These are phyloP conservation scores for Deilephila porcellus DNA, from an alignment of 2,888 invertebrate species.

Conservation along the genomic window DNA sequence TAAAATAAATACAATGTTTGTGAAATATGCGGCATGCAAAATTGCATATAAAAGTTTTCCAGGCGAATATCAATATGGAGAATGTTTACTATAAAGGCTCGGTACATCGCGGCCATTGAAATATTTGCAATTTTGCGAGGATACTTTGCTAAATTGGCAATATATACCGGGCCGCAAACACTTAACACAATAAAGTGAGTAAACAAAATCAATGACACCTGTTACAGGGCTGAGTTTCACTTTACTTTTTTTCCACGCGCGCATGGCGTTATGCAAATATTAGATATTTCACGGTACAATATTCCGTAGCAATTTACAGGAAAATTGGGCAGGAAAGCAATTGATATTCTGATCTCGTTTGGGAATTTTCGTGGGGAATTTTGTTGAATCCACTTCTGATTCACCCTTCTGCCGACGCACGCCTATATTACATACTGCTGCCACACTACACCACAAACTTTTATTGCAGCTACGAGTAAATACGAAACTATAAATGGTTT, in stretches of 20 bases:
- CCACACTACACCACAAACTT: slow-evolving; percentile 33
- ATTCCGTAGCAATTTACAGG: slow-evolving; percentile 76
- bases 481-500: neutral
- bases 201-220: slow-evolving; percentile 72
- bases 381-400: slow-evolving; percentile 67
- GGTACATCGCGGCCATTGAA: slow-evolving; percentile 12
- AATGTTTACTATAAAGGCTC: slow-evolving; percentile 14
- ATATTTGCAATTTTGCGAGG: slow-evolving; percentile 38
- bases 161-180: slow-evolving; percentile 47
- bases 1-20: neutral
- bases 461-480: neutral
- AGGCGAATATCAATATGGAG: neutral
- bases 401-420: slow-evolving; percentile 62
- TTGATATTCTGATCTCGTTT: slow-evolving; percentile 80
- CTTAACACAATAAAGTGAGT: slow-evolving; percentile 55
- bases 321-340: slow-evolving; percentile 77
- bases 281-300: slow-evolving; percentile 72
- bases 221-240: slow-evolving; percentile 71
- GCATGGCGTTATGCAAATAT: slow-evolving; percentile 70
- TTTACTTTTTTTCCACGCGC: slow-evolving; percentile 67
- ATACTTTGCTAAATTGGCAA: slow-evolving; percentile 50
- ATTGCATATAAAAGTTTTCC: neutral
- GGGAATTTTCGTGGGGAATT: slow-evolving; percentile 72
- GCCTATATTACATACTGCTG: slow-evolving; percentile 36
- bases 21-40: neutral